Conservation (phyloP, 2,113 vertebrate species). For the Empidonax alnorum region DNA sequence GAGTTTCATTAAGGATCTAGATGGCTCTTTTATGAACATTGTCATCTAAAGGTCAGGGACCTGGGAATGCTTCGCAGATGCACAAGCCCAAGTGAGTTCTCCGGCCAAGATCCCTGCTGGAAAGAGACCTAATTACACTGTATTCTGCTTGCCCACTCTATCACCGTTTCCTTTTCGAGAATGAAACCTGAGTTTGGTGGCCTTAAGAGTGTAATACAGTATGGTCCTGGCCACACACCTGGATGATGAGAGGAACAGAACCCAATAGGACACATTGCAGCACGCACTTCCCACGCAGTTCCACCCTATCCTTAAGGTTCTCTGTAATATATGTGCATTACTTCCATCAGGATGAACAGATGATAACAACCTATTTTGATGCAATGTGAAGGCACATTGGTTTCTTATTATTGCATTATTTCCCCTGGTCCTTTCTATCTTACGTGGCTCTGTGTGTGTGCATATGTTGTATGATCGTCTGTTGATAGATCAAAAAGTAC, state of each 20-base stretch:
- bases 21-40: not conserved
- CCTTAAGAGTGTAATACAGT: not conserved
- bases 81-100: not conserved
- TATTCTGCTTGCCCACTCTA: not conserved
- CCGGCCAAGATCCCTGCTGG: not conserved
- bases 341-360: not conserved
- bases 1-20: constrained; percentile 30
- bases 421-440: not conserved
- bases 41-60: not conserved
- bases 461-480: not conserved
- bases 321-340: not conserved
- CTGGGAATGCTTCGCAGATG: not conserved
- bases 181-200: not conserved
- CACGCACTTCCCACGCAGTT: not conserved
- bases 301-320: not conserved
- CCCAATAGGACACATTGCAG: not conserved
- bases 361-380: not conserved
- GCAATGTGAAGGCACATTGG: not conserved
- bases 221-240: not conserved
- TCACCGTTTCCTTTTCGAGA: not conserved
- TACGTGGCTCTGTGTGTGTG: not conserved
- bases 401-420: not conserved
- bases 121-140: not conserved
- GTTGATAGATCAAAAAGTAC: not conserved
- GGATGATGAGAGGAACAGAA: not conserved